phyloP scores from a whole-genome alignment of 1,140 invertebrate genomes.

The Drosophila pallidifrons region DNA sequence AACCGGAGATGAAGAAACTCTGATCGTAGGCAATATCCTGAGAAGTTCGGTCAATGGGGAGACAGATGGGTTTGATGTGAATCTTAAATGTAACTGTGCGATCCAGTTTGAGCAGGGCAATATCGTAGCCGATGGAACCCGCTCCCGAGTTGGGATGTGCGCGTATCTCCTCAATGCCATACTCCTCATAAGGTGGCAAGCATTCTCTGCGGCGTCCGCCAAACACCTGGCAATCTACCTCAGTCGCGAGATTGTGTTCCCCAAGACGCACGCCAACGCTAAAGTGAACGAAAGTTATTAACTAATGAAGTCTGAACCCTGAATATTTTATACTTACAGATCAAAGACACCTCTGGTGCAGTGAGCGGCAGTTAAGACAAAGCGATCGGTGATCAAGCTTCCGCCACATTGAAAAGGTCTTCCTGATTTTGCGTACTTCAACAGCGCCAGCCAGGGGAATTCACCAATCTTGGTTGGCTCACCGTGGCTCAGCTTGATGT shows the following conservation, averaged over 20 bases:
- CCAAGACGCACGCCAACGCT: slow-evolving; percentile 87
- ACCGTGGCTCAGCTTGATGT: slow-evolving; percentile 78
- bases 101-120: slow-evolving; percentile 87
- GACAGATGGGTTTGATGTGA: slow-evolving; percentile 74
- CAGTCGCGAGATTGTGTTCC: slow-evolving; percentile 87
- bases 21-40: slow-evolving; percentile 48
- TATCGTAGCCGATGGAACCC: slow-evolving; percentile 87
- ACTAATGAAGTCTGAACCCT: too few relatives aligned
- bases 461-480: slow-evolving; percentile 82
- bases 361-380: slow-evolving; percentile 89
- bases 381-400: slow-evolving; percentile 85
- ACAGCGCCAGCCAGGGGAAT: slow-evolving; percentile 86
- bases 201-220: slow-evolving; percentile 66
- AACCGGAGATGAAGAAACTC: slow-evolving; percentile 72
- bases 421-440: slow-evolving; percentile 79
- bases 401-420: slow-evolving; percentile 83
- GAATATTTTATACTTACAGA: neutral
- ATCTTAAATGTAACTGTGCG: slow-evolving; percentile 46
- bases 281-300: neutral
- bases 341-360: slow-evolving; percentile 48
- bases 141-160: slow-evolving; percentile 88
- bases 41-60: slow-evolving; percentile 58
- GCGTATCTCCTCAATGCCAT: slow-evolving; percentile 86
- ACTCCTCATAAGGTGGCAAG: slow-evolving; percentile 86
- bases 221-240: slow-evolving; percentile 86